A percentile compares a stretch with the other conserved stretches of the same genome.
Evolutionary conservation across 2,113 vertebrate species (phyloP).

Genomic region (Vicugna pacos): DNA sequence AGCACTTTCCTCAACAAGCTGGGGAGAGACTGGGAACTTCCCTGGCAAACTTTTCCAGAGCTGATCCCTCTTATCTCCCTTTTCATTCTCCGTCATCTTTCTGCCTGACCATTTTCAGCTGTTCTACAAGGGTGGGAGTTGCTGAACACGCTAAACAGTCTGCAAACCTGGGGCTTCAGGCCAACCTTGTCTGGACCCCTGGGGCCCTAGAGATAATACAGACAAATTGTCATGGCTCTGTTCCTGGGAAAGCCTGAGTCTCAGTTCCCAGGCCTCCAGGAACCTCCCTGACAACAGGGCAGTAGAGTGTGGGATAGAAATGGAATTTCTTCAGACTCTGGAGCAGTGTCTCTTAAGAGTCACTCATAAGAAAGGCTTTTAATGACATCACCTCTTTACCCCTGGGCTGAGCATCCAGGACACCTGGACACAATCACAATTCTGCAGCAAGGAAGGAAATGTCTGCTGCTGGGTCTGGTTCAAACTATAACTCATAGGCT

Average conservation of each 20-base stretch:
- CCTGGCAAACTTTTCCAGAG: neutral
- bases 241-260: neutral
- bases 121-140: neutral
- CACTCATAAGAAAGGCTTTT: neutral
- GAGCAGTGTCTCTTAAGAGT: neutral
- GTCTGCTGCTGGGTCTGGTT: neutral
- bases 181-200: too few species aligned
- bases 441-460: neutral
- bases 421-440: neutral
- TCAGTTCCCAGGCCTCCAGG: neutral
- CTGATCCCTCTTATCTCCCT: neutral
- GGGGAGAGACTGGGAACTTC: neutral
- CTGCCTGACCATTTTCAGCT: neutral
- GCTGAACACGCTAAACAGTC: neutral
- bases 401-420: neutral
- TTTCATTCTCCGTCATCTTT: neutral
- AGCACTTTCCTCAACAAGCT: neutral
- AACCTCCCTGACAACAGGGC: neutral
- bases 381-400: neutral
- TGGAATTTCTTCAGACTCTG: neutral
- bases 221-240: neutral
- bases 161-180: neutral
- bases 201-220: neutral
- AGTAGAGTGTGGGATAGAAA: neutral
- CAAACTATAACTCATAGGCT: neutral